Evolutionary conservation across 2,888 invertebrate species (phyloP), one percentile per base, ranked within the genome.

Genomic region (Dynastes tityus): DNA sequence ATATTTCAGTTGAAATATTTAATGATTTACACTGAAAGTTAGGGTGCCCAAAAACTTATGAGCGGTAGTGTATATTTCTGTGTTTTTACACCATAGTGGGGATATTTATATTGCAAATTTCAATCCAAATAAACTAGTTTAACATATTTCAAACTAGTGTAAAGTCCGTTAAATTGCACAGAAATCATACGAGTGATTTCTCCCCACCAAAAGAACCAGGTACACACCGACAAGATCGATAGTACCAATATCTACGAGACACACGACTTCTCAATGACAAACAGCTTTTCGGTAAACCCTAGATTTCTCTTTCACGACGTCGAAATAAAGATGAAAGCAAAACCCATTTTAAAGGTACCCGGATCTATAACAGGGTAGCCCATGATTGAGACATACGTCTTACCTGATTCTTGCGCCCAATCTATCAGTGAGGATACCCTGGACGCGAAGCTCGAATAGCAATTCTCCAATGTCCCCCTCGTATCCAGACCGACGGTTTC

Each of bases 401-500:
- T 85, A 92, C 92, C 92, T 87, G 90, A 90, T 83, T 90, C 89
- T 84, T 92, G 92, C 13, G 92, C 92, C 92, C 92, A 92, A 85
- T 90, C 90, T 78, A 92, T 89, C 79, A 92, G 85, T 0, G 92
- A 92, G 9, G 91, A 89, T 51, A 92, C 91, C 80, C 89, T 87
- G 5, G 91, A 90, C 8, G 90, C 89, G 82, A 90, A 90, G 82
- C 91, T 91, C 27, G 91, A 91, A 82, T 89, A 88, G 85, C 92
- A 92, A 85, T 91, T 91, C 84, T 91, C 91, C 82, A 91, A 91
- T 77, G 89, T 89, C 51, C 90, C 91, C 71, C 90, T 89, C 64
- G 91, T 90, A 83, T 92, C 92, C 82, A 93, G 86, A 37, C 92
- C 93, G 45, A 92, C 90, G 1, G 92, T 92, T 85, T 92, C 92